phyloP scores from a whole-genome alignment of 2,888 invertebrate genomes.

The Coelopa pilipes region DNA sequence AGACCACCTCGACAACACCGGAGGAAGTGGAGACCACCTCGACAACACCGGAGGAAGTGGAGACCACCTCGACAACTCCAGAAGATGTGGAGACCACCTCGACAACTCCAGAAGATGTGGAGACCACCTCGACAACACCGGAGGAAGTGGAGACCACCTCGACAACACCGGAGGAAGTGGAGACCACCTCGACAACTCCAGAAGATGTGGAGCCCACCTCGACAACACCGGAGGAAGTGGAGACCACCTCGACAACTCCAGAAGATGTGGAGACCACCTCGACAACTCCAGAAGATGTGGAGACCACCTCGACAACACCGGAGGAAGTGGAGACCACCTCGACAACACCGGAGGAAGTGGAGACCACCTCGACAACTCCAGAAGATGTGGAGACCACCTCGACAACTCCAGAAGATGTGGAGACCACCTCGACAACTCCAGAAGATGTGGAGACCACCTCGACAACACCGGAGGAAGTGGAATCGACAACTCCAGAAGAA shows the following conservation, averaged over 20 bases:
- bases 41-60: not conserved
- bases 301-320: not conserved
- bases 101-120: not conserved
- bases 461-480: too few species aligned
- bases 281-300: not conserved
- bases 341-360: not conserved
- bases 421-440: not conserved
- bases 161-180: not conserved
- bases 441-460: not conserved
- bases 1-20: not conserved
- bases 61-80: not conserved
- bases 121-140: not conserved
- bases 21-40: not conserved
- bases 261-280: not conserved
- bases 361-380: not conserved
- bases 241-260: not conserved
- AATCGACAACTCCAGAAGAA: not conserved
- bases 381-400: not conserved
- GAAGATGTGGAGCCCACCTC: not conserved
- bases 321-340: not conserved
- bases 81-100: not conserved
- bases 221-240: not conserved
- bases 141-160: not conserved
- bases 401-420: not conserved
- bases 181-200: not conserved